phyloP scores from a whole-genome alignment of 53 echinoderm and acorn worm species.

The Stichopus horrens region DNA sequence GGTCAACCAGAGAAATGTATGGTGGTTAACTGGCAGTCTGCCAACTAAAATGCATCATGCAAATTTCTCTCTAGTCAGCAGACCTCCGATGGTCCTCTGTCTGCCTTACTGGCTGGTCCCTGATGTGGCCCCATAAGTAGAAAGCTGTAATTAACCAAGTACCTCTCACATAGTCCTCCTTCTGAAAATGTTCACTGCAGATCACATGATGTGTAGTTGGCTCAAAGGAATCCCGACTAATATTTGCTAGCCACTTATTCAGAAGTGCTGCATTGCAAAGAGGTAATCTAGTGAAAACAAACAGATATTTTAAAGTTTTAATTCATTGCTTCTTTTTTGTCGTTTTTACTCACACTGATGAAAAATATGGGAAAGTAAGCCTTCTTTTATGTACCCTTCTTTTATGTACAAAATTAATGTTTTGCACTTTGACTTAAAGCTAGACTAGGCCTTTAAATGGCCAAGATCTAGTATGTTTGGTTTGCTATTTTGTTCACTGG shows the following conservation, averaged over 20 bases:
- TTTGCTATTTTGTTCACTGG: constrained; percentile 34
- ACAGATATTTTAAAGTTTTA: not conserved
- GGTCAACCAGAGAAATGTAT: constrained; percentile 13
- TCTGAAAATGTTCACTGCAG: constrained; percentile 57
- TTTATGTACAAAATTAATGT: not conserved
- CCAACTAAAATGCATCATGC: not conserved
- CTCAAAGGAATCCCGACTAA: constrained; percentile 38
- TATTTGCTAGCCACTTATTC: constrained; percentile 43
- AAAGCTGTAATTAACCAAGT: not conserved
- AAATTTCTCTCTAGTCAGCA: not conserved
- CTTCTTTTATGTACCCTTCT: not conserved
- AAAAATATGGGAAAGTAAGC: not conserved
- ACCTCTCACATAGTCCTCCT: constrained; percentile 48
- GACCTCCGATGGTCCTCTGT: not conserved
- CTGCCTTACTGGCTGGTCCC: constrained; percentile 22
- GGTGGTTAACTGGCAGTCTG: constrained; percentile 12
- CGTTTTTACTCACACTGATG: not conserved
- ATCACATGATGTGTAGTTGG: constrained; percentile 46
- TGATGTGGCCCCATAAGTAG: constrained; percentile 32
- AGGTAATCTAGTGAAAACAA: constrained; percentile 46
- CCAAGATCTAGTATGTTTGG: not conserved
- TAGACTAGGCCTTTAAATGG: not conserved
- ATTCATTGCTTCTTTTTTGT: not conserved
- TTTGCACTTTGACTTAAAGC: not conserved
- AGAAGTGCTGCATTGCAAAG: constrained; percentile 41